Percentiles rank a stretch among this genome's conserved stretches.
These are phyloP conservation scores for Channa striata DNA, from an alignment of 2,797 vertebrate genomes.

Conservation along the genomic window DNA sequence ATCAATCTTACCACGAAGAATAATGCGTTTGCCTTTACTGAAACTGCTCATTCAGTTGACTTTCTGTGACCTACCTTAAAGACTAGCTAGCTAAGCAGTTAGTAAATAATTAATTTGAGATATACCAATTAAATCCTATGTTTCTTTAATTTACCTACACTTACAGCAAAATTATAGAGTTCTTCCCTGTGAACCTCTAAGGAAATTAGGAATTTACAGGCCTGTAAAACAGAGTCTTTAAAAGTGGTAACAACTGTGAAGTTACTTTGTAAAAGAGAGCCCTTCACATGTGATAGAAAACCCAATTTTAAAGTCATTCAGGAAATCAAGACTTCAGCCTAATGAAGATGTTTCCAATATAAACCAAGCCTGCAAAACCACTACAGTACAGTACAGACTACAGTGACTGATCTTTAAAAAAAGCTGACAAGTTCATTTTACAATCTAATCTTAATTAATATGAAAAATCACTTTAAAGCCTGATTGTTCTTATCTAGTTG, in stretches of 20 bases:
- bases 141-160: constrained; percentile 42
- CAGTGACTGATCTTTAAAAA: background rate
- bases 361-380: too few relatives aligned
- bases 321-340: constrained; percentile 6
- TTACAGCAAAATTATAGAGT: constrained; percentile 38
- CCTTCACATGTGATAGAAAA: background rate
- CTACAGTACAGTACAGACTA: background rate
- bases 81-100: background rate
- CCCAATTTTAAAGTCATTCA: background rate
- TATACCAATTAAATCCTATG: constrained; percentile 19
- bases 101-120: constrained; percentile 38
- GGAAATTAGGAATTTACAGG: constrained; percentile 50
- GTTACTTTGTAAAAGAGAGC: too few relatives aligned
- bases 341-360: background rate
- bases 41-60: background rate
- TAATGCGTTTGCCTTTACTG: background rate
- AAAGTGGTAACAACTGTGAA: background rate
- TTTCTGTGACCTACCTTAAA: background rate
- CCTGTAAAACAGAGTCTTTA: constrained; percentile 39
- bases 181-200: constrained; percentile 29
- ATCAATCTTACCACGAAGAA: background rate
- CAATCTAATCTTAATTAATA: background rate
- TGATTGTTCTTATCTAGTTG: background rate
- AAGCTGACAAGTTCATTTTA: background rate
- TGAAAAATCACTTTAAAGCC: background rate